Conservation (phyloP, 2,888 invertebrate genomes). For the Trachelus tabidus region DNA sequence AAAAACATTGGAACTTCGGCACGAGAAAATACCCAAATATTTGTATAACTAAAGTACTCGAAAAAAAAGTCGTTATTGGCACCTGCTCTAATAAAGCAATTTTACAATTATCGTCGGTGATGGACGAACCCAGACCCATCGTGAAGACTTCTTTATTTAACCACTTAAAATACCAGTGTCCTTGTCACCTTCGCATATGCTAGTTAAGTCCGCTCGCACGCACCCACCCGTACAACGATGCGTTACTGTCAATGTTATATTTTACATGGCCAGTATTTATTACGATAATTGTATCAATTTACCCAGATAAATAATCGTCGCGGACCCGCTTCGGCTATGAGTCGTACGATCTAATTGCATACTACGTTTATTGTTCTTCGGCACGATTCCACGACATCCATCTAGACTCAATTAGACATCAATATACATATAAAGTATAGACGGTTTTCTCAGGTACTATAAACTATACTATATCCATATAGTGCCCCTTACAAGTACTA, state of each 20-base stretch:
- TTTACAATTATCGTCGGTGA: constrained; percentile 47
- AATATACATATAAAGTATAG: not conserved
- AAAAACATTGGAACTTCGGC: not conserved
- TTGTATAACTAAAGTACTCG: constrained; percentile 45
- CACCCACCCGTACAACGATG: not conserved
- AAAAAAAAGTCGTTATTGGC: constrained; percentile 40
- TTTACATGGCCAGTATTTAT: not conserved
- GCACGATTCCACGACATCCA: not conserved
- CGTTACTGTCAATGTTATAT: not conserved
- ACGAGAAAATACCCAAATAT: constrained; percentile 34
- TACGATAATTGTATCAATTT: not conserved
- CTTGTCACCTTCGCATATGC: not conserved
- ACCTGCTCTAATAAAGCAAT: constrained; percentile 56
- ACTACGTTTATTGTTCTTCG: not conserved
- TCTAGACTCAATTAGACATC: not conserved
- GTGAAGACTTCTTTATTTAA: not conserved
- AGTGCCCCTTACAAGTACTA: no score
- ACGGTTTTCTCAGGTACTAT: not conserved
- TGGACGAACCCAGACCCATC: not conserved
- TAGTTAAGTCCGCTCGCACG: not conserved
- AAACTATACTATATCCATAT: not conserved
- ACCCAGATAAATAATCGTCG: not conserved
- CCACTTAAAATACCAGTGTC: not conserved
- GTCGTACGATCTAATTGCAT: not conserved
- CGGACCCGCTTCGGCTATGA: not conserved